These are phyloP conservation scores for Zelleria hepariella DNA, from an alignment of 2,888 invertebrate species.

Conservation along the genomic window DNA sequence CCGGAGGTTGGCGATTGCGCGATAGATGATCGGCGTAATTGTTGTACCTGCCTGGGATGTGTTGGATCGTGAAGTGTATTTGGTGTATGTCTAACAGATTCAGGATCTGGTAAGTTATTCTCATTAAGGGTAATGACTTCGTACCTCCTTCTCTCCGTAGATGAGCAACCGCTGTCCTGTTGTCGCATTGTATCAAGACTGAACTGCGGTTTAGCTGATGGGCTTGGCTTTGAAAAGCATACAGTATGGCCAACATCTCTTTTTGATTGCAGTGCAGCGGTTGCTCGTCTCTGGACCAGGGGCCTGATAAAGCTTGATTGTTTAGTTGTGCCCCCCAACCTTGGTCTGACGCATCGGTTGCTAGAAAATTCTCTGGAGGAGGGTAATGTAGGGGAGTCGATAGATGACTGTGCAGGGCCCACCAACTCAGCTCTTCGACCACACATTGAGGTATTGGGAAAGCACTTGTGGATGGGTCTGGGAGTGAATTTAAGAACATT, in stretches of 20 bases:
- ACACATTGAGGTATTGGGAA: not conserved
- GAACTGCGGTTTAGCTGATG: not conserved
- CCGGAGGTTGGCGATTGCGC: too few relatives aligned
- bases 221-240: not conserved
- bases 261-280: conserved; percentile 14
- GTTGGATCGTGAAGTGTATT: conserved; percentile 10
- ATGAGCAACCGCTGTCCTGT: conserved; percentile 11
- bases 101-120: conserved; percentile 10
- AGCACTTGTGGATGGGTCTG: not conserved
- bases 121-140: conserved; percentile 8
- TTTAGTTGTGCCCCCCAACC: conserved; percentile 17
- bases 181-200: conserved; percentile 14
- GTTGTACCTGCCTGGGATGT: conserved; percentile 8
- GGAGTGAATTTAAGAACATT: conserved; percentile 9
- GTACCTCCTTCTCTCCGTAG: conserved; percentile 21
- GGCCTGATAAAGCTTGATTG: conserved; percentile 7
- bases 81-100: conserved; percentile 10
- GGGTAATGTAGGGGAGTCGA: conserved; percentile 9
- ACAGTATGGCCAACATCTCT: conserved; percentile 15
- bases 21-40: too few relatives aligned
- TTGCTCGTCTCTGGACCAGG: conserved; percentile 10
- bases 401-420: conserved; percentile 11
- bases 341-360: conserved; percentile 15
- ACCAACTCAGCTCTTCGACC: conserved; percentile 14
- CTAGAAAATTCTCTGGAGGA: conserved; percentile 13